Base-by-base conservation (phyloP, 2,113 vertebrate species). In the Typhlomys cinereus region DNA sequence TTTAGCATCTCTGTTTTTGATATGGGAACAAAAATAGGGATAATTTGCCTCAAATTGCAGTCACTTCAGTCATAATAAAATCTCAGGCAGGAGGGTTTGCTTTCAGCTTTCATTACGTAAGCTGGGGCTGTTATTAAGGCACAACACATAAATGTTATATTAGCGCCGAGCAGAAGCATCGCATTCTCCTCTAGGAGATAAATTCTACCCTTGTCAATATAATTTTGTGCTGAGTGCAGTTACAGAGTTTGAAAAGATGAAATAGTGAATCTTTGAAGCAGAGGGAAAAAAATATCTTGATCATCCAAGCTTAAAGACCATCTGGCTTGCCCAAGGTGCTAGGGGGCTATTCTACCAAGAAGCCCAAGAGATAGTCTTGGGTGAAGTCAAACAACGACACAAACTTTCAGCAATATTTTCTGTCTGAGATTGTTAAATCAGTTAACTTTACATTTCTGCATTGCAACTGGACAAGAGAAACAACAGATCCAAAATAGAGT, bases 261-360 rank as follows among this genome's bases (percentile, higher is more conserved):
- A 98, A 98, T 97, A 97, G 96, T 97, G 96, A 97, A 95, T 96
- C 97, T 97, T 94, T 97, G 94, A 90, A 97, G 90, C 96, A 95
- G 94, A 85, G 85, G 89, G 88, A 97, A 97, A 94, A 94, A 96
- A 95, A 96, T 96, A 94, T 86, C 95, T 96, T 98, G 98, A 97
- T 99, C 98, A 98, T 97, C 98, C 97, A 98, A 97, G 98, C 99
- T 99, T 99, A 99, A 99, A 99, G 98, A 98, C 98, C 98, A 98
- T 98, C 98, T 98, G 97, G 98, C 94, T 98, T 98, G 98, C 98
- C 98, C 97, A 97, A 97, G 97, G 97, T 98, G 96, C 97, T 97
- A 97, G 97, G 97, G 97, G 96, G 96, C 97, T 96, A 93, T 95
- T 97, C 92, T 97, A 96, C 95, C 98, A 95, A 97, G 81, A 94